Evolutionary conservation across 2,797 vertebrate genomes (phyloP), one percentile per base, ranked within the genome.

Genomic region (Euthynnus affinis): DNA sequence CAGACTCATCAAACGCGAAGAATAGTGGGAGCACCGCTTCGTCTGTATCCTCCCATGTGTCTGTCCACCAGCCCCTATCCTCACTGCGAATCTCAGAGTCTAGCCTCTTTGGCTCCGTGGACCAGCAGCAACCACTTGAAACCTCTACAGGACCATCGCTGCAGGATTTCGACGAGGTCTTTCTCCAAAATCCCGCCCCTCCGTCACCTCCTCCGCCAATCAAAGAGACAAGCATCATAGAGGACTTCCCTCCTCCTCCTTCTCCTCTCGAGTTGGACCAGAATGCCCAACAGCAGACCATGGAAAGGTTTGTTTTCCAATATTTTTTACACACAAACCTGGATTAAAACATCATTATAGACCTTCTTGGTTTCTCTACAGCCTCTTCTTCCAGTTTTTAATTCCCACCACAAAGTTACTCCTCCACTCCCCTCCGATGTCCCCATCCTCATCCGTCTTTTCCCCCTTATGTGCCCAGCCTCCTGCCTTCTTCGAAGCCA

Each of bases 1-100:
- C 51, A 25, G 37, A 67, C 5, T 44, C 70, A 5, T 18, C 71
- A 13, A n/a, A 72, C 71, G 55, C 23, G 18, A 63, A 58, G 55
- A 25, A 70, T 61, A 57, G 25, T 4, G 3, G 44, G 3, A 65
- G 58, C 67, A 17, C 6, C 0, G 4, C 5, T 79, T 87, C 84
- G 71, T 89, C 71, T 91, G 89, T 82, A 0, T 78, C 68, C 25
- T 34, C 60, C 23, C 20, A 42, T 27, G 78, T 74, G 0, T 81
- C 81, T 66, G 5, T 53, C n/a, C 59, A 44, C 1, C 84, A 42
- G 18, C 80, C 67, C 27, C 88, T 93, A 57, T 74, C 92, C 70
- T 96, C 96, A 3, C 94, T 98, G 9, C 89, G 87, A 0, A 97
- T 97, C 86, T 98, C 97, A 0, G 97, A 98, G 86, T 96, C 97